Base-by-base conservation (phyloP, 2,888 invertebrate genomes). In the Papilio demoleus region DNA sequence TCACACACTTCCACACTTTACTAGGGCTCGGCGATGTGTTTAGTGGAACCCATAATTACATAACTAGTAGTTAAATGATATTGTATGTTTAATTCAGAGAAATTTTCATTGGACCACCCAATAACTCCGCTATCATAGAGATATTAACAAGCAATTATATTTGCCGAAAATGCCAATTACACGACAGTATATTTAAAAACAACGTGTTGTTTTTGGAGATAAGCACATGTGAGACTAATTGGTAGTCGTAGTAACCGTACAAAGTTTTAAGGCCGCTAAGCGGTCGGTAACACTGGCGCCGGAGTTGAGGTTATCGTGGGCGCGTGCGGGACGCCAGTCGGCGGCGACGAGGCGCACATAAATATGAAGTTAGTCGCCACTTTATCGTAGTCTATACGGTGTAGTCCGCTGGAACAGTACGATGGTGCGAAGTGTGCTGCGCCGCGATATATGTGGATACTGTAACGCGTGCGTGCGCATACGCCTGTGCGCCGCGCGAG, bases 401-500 rank as follows among this genome's bases (percentile, higher is more conserved):
- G 80, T 79, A 77, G 76, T 77, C 71, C 75, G 73, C 76, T 65
- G 74, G 78, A 77, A 72, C 70, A 67, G 77, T 77, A 81, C 82
- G 75, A 92, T 91, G 91, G 88, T 90, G 73, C 81, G 81, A 72
- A 88, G 82, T 81, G 77, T 76, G 76, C 76, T 87, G 53, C 84
- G 83, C 64, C 86, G 83, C 73, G 88, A 90, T 67, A 87, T 81
- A 71, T 93, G 93, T 81, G 93, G 93, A 24, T 93, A 92, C 71
- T 93, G 93, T 80, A 84, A 81, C 75, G 87, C 91, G 47, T 93
- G 93, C 76, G 88, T 93, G 61, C 90, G 92, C 17, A 78, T 86
- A 71, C 85, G 93, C 19, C 75, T 93, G 50, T 82, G 85, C 76
- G 86, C 82, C 8, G 92, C 90, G 31, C 84, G 91, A 24, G 93